These are phyloP conservation scores for Ochlodes sylvanus DNA, from an alignment of 2,888 invertebrate species.

Conservation along the genomic window DNA sequence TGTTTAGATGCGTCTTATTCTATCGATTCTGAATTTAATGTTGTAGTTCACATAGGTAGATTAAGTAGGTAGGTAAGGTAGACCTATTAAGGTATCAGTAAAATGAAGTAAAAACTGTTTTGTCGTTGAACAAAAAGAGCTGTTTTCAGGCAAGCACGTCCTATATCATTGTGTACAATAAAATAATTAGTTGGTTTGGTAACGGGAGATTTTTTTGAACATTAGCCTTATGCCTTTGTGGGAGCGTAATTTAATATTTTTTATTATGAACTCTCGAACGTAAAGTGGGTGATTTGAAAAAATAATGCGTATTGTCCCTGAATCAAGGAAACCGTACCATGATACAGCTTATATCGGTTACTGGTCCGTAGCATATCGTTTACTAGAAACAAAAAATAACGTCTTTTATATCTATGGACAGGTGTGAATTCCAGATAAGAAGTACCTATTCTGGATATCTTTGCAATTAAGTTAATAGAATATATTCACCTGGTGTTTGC, in stretches of 20 bases:
- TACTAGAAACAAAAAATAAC: conserved; percentile 14
- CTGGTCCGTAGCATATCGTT: conserved; percentile 40
- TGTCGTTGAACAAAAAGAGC: conserved; percentile 75
- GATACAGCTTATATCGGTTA: conserved; percentile 49
- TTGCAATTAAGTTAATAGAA: neutral
- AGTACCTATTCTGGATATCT: neutral
- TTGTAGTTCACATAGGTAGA: too few species aligned
- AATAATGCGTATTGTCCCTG: conserved; percentile 58
- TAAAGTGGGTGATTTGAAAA: conserved; percentile 65
- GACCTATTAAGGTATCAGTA: conserved; percentile 63
- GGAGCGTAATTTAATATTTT: conserved; percentile 81
- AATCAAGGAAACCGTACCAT: conserved; percentile 55
- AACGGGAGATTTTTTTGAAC: conserved; percentile 74
- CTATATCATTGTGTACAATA: conserved; percentile 74
- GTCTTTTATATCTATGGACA: conserved; percentile 2
- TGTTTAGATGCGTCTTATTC: neutral
- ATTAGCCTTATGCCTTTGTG: conserved; percentile 72
- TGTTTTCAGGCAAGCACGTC: conserved; percentile 78
- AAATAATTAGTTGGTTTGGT: conserved; percentile 79
- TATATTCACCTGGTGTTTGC: neutral
- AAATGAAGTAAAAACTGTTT: conserved; percentile 67
- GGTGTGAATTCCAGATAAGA: conserved; percentile 13
- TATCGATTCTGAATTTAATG: neutral
- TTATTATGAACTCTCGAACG: conserved; percentile 67
- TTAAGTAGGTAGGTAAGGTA: conserved; percentile 19